phyloP scores from a whole-genome alignment of 2,888 invertebrate genomes.

The Gymnoscelis rufifasciata region DNA sequence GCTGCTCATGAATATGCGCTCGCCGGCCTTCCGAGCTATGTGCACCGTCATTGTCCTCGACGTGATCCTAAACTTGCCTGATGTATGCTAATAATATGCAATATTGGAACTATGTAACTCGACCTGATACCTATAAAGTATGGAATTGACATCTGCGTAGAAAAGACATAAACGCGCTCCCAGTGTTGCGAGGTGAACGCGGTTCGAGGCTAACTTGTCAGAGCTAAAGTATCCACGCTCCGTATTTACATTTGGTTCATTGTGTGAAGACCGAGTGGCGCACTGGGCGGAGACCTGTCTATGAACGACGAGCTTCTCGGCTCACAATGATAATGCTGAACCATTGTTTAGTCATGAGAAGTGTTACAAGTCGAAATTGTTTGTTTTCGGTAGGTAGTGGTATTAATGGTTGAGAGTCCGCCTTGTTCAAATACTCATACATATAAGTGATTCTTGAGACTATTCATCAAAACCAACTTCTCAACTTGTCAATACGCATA shows the following conservation, averaged over 20 bases:
- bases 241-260: slow-evolving; percentile 44
- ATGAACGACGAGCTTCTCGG: slow-evolving; percentile 34
- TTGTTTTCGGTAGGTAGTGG: slow-evolving; percentile 62
- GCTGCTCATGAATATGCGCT: slow-evolving; percentile 66
- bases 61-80: slow-evolving; percentile 29
- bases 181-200: slow-evolving; percentile 20
- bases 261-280: slow-evolving; percentile 35
- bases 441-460: slow-evolving; percentile 3
- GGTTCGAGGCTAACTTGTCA: slow-evolving; percentile 25
- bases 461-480: slow-evolving; percentile 9
- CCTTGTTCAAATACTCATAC: slow-evolving; percentile 14
- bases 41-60: slow-evolving; percentile 55
- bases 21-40: slow-evolving; percentile 55
- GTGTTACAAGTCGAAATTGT: slow-evolving; percentile 50
- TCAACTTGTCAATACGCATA: slow-evolving; percentile 7
- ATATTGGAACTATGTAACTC: slow-evolving; percentile 17
- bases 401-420: slow-evolving; percentile 23
- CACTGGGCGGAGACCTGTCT: slow-evolving; percentile 52
- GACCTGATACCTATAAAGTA: slow-evolving; percentile 4
- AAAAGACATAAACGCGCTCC: slow-evolving; percentile 20
- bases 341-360: slow-evolving; percentile 56
- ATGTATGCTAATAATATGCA: slow-evolving; percentile 34
- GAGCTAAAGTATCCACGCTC: slow-evolving; percentile 33
- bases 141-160: slow-evolving; percentile 6
- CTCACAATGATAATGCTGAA: slow-evolving; percentile 50